Conservation (phyloP, 2,797 vertebrate species). For the Balearica regulorum region DNA sequence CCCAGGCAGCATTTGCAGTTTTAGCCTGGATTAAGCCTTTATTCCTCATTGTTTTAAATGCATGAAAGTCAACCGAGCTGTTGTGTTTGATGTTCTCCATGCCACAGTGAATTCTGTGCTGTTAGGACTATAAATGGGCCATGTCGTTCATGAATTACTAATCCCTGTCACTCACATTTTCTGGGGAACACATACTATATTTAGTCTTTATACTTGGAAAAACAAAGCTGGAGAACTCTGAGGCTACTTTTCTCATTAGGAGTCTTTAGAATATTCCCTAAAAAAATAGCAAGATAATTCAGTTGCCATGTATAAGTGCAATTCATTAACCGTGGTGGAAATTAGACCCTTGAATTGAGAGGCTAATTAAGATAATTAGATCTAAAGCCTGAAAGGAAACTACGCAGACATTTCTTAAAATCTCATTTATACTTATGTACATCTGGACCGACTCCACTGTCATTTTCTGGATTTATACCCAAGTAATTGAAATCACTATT, state of each 20-base stretch:
- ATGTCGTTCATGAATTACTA: slow-evolving; percentile 61
- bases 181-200: slow-evolving; percentile 37
- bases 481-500: slow-evolving; percentile 4
- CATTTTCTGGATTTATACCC: slow-evolving; percentile 16
- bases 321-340: slow-evolving; percentile 21
- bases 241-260: slow-evolving; percentile 9
- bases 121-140: slow-evolving; percentile 57
- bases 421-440: slow-evolving; percentile 28
- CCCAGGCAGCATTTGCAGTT: not conserved
- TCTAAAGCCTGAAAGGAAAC: slow-evolving; percentile 35
- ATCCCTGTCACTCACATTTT: slow-evolving; percentile 53
- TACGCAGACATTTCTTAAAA: slow-evolving; percentile 27
- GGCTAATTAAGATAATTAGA: slow-evolving; percentile 56
- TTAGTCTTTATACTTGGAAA: slow-evolving; percentile 13
- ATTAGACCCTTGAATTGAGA: slow-evolving; percentile 42
- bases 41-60: slow-evolving; percentile 50
- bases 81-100: slow-evolving; percentile 49
- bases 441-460: slow-evolving; percentile 13
- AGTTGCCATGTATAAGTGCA: not conserved
- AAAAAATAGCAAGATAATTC: slow-evolving; percentile 28
- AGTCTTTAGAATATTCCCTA: slow-evolving; percentile 19
- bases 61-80: not conserved
- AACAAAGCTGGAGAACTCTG: slow-evolving; percentile 29
- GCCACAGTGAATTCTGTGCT: slow-evolving; percentile 11
- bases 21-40: slow-evolving; percentile 12